Base-by-base conservation (phyloP, 2,113 vertebrate genomes). In the Noctilio leporinus region DNA sequence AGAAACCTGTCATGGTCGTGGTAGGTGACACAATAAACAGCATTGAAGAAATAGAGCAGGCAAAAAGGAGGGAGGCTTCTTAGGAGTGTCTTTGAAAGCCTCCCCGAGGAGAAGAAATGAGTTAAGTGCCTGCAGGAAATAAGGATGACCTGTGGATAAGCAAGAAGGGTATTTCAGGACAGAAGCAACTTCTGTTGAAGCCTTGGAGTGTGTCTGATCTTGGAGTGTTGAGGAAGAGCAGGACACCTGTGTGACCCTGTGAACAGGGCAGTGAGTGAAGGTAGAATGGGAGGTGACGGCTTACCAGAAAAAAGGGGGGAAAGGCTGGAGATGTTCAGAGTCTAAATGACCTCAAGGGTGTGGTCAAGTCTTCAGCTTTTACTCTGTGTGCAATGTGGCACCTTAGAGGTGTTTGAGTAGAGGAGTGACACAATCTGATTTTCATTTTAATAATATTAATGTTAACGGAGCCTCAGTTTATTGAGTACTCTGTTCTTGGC, bases 391-490 rank as follows among this genome's bases (percentile, higher is more conserved):
- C 26, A 2, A 64, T 11, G 78, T 20, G 30, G 16, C 11, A 33
- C 26, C 28, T n/a, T 22, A 80, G 38, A 83, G 15, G 1, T 10
- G 43, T 76, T 14, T 35, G 47, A 82, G 22, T 7, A 43, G 70
- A 78, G 26, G 10, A 88, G 16, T 22, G 15, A 38, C n/a, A 35
- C 19, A 7, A 49, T 20, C 28, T 76, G 28, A 43, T 64, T 86
- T 55, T 81, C 10, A 40, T 72, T 73, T 93, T 67, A n/a, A 70
- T 45, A 95, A 49, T 57, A 47, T 16, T 43, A 19, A 47, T 62
- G 14, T 82, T 47, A 62, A 65, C 6, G 26, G 64, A 94, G 26
- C 35, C 33, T 89, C 38, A 22, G 3, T 35, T 30, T 78, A 47
- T 20, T 77, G 24, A 86, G 3, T 15, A 26, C 30, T 70, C 59